Evolutionary conservation across 2,888 invertebrate species (phyloP).

Genomic region (Athalia circularis): DNA sequence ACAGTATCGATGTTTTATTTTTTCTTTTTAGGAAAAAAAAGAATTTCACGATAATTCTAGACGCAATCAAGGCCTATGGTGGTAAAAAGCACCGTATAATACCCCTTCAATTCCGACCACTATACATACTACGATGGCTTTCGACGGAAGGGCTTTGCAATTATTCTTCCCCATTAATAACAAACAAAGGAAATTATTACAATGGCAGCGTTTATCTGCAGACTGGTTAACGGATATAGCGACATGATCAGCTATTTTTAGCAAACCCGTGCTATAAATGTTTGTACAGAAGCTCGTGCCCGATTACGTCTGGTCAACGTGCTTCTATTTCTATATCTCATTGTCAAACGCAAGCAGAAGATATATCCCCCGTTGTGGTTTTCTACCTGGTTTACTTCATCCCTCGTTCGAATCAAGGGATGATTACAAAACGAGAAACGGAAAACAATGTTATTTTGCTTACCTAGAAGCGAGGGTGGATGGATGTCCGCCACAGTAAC

Average conservation of each 20-base stretch:
- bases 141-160: too few species aligned
- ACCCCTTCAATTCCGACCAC: too few species aligned
- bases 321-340: slow-evolving; percentile 16
- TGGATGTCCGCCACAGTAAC: slow-evolving; percentile 82
- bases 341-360: not conserved
- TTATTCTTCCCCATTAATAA: too few species aligned
- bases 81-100: too few species aligned
- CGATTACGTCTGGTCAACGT: slow-evolving; percentile 21
- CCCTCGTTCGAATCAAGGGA: not conserved
- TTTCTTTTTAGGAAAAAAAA: too few species aligned
- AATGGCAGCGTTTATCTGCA: not conserved
- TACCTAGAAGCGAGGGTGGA: slow-evolving; percentile 79
- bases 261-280: not conserved
- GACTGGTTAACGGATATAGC: not conserved
- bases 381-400: not conserved
- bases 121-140: too few species aligned
- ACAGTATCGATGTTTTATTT: too few species aligned
- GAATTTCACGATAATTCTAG: too few species aligned
- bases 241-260: slow-evolving; percentile 7
- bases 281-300: slow-evolving; percentile 1
- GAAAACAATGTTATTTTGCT: slow-evolving; percentile 50
- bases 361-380: not conserved
- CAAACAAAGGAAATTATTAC: too few species aligned
- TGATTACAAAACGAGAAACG: not conserved
- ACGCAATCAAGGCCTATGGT: too few species aligned